Evolutionary conservation across 2,888 invertebrate species (phyloP).

Genomic region (Quadroppia sp.): DNA sequence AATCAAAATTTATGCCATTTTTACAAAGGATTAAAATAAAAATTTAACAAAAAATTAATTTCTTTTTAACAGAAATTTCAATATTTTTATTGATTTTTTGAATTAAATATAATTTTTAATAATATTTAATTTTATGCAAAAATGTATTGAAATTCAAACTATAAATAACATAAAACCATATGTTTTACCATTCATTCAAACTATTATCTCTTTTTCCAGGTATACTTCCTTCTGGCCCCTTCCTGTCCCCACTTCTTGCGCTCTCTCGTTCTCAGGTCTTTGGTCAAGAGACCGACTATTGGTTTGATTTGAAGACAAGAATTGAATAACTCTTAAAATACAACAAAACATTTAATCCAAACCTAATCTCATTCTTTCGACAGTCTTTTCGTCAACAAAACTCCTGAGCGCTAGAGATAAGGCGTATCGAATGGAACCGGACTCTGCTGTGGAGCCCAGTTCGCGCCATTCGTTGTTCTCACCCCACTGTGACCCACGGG

Average conservation of each 20-base stretch:
- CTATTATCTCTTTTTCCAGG: conserved; percentile 64
- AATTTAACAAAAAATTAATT: too few relatives aligned
- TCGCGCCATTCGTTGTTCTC: conserved; percentile 51
- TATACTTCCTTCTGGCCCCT: conserved; percentile 81
- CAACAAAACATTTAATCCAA: conserved; percentile 56
- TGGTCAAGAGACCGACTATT: conserved; percentile 75
- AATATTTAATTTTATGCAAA: too few relatives aligned
- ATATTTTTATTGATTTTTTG: too few relatives aligned
- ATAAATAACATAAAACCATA: too few relatives aligned
- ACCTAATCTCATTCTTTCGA: conserved; percentile 73
- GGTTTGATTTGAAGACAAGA: conserved; percentile 49
- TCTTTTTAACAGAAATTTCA: too few relatives aligned
- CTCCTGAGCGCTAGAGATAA: conserved; percentile 76
- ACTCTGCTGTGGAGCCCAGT: conserved; percentile 72
- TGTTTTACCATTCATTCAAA: too few relatives aligned
- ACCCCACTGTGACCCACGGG: background rate
- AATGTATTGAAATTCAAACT: background rate
- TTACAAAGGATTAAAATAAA: too few relatives aligned
- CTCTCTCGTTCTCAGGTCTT: conserved; percentile 71
- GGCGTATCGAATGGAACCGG: conserved; percentile 84
- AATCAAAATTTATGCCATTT: background rate
- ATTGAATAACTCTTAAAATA: conserved; percentile 59
- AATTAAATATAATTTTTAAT: too few relatives aligned
- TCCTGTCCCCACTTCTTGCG: conserved; percentile 89
- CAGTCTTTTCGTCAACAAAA: conserved; percentile 70